Percentiles rank a stretch among this genome's conserved stretches.
Conservation (phyloP, 2,113 vertebrate genomes). For the Neodon shergylaensis region DNA sequence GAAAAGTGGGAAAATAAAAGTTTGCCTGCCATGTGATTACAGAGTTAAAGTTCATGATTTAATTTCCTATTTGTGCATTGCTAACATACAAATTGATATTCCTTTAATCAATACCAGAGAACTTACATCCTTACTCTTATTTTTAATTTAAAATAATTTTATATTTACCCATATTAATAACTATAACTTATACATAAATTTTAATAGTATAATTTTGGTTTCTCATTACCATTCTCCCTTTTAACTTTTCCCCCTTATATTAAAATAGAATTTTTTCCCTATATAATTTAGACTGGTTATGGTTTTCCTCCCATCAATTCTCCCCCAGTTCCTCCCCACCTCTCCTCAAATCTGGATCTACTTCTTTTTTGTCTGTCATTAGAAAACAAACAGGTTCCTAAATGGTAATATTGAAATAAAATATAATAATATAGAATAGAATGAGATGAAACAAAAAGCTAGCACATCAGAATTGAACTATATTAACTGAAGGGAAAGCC, state of each 20-base stretch:
- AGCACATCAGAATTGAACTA: neutral
- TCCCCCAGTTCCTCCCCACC: neutral
- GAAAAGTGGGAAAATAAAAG: neutral
- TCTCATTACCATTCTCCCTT: constrained; percentile 12
- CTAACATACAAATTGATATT: neutral
- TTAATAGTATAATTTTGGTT: constrained; percentile 27
- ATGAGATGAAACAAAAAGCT: neutral
- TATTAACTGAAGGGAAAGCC: neutral
- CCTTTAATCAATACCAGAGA: constrained; percentile 38
- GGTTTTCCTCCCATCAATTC: neutral
- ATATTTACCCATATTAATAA: constrained; percentile 60
- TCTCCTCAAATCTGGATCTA: neutral
- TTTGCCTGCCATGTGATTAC: neutral
- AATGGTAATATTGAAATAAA: neutral
- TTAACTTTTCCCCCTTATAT: neutral
- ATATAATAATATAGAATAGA: neutral
- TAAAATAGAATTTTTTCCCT: neutral
- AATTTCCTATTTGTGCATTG: constrained; percentile 44
- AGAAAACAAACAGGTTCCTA: neutral
- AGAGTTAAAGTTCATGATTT: constrained; percentile 37
- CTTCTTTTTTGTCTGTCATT: neutral
- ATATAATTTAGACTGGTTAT: neutral
- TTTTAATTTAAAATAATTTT: constrained; percentile 48
- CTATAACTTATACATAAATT: constrained; percentile 44
- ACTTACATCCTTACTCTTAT: neutral